Percentiles rank a stretch among this genome's conserved stretches.
Conservation (phyloP, 2,888 invertebrate genomes). For the Campoplex nolae region DNA sequence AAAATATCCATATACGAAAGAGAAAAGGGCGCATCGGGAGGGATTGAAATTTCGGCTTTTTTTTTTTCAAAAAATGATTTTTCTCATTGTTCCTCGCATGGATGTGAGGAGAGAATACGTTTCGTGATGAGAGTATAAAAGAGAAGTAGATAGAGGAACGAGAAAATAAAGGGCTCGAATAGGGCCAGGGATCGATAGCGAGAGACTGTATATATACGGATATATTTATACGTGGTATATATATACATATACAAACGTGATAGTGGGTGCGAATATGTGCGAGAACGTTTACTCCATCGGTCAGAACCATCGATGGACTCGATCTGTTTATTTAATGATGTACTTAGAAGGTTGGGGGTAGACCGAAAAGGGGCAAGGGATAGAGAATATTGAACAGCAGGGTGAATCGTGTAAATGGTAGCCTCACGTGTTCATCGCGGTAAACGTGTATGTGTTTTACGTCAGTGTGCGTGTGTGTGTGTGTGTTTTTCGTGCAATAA, state of each 20-base stretch:
- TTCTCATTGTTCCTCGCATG: not conserved
- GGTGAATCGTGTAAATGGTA: constrained; percentile 14
- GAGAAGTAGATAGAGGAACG: constrained; percentile 21
- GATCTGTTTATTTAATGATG: constrained; percentile 61
- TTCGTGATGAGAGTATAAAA: constrained; percentile 29
- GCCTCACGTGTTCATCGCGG: not conserved
- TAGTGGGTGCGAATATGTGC: constrained; percentile 50
- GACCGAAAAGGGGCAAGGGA: constrained; percentile 23
- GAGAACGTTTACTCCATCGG: constrained; percentile 49
- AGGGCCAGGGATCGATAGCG: constrained; percentile 44
- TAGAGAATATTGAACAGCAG: constrained; percentile 39
- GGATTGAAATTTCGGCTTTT: not conserved
- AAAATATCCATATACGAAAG: not conserved
- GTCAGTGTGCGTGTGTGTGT: not conserved
- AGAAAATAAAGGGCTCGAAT: constrained; percentile 37
- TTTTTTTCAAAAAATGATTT: not conserved
- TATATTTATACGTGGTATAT: not conserved
- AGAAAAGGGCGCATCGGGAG: not conserved
- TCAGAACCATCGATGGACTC: constrained; percentile 54
- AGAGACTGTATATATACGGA: not conserved
- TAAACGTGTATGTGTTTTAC: not conserved
- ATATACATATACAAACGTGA: constrained; percentile 8
- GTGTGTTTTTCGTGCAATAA: constrained; percentile 1
- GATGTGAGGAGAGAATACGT: not conserved
- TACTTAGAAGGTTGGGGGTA: constrained; percentile 41